Evolutionary conservation across 2,113 vertebrate species (phyloP).

Genomic region (Stigmatopora nigra): DNA sequence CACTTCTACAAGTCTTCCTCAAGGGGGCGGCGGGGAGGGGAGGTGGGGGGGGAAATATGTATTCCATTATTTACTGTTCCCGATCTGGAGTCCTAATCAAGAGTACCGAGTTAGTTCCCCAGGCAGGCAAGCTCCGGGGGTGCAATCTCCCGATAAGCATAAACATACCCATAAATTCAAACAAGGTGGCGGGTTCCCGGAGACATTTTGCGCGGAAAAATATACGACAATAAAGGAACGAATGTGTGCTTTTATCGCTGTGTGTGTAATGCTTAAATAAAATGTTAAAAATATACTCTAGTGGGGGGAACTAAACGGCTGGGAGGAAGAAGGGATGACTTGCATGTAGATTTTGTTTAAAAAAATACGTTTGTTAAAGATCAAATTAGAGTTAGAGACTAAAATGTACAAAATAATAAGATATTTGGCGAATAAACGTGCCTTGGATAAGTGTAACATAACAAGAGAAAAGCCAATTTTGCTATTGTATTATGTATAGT

Average conservation of each 20-base stretch:
- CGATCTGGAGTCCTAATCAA: slow-evolving; percentile 64
- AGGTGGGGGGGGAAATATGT: slow-evolving; percentile 39
- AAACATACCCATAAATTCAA: slow-evolving; percentile 67
- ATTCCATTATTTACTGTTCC: slow-evolving; percentile 65
- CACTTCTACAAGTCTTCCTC: slow-evolving; percentile 37
- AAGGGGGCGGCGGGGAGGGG: slow-evolving; percentile 26
- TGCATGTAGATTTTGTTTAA: too few relatives aligned
- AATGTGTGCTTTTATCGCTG: slow-evolving; percentile 15
- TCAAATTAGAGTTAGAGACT: not conserved
- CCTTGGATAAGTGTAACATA: too few relatives aligned
- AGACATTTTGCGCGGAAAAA: slow-evolving; percentile 31
- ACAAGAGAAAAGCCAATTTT: too few relatives aligned
- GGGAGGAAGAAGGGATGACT: not conserved
- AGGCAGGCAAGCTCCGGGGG: slow-evolving; percentile 53
- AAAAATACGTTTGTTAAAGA: not conserved
- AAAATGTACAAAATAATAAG: slow-evolving; percentile 1
- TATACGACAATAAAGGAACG: slow-evolving; percentile 35
- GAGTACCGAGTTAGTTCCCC: slow-evolving; percentile 53
- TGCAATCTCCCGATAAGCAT: slow-evolving; percentile 63
- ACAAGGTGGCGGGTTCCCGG: slow-evolving; percentile 39
- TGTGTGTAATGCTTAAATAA: slow-evolving; percentile 9
- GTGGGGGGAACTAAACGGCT: not conserved
- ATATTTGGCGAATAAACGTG: too few relatives aligned
- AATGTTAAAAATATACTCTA: slow-evolving; percentile 9
- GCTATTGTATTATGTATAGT: too few relatives aligned